Evolutionary conservation across 2,113 vertebrate species (phyloP), one percentile per base, ranked within the genome.

Genomic region (Tautogolabrus adspersus): DNA sequence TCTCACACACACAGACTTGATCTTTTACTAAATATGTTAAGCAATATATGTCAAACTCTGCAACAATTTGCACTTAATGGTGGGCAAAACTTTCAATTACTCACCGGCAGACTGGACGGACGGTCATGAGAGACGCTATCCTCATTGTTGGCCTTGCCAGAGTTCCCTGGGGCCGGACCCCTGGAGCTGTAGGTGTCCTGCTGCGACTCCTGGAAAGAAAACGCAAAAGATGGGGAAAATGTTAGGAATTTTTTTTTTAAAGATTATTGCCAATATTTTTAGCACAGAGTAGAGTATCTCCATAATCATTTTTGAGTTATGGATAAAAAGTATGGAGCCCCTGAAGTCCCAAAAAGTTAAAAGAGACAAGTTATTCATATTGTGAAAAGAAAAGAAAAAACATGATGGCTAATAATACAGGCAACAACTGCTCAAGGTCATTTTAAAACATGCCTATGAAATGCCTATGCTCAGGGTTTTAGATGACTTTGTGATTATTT

Each of bases 51-150:
- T 65, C 15, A 11, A 23, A 13, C 13, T 34, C 26, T 16, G 26
- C 16, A 19, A 9, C 30, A 19, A 34, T 21, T 10, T 52, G 49
- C 49, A n/a, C 18, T 58, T 13, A 68, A 58, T 46, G 66, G 58
- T n/a, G 2, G 13, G 6, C 18, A 80, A 46, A 57, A 19, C 44
- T 72, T 66, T 83, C 72, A 46, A 7, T 86, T 51, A 93, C 97
- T 98, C 95, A 99, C 97, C 94, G 97, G 97, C 92, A 99, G 95
- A 79, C 97, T 99, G 2, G 97, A 98, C 38, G 97, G 97, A 86
- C 97, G 96, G 88, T 98, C 96, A 80, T 98, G 96, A 66, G 97
- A 95, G 58, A 96, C 95, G 82, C 96, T 92, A 65, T 98, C 97
- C 93, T 98, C 97, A 23, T 95, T 96, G 93, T 96, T 97, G 79